phyloP scores from a whole-genome alignment of 2,888 invertebrate genomes.

The Drosophila buzzatii region DNA sequence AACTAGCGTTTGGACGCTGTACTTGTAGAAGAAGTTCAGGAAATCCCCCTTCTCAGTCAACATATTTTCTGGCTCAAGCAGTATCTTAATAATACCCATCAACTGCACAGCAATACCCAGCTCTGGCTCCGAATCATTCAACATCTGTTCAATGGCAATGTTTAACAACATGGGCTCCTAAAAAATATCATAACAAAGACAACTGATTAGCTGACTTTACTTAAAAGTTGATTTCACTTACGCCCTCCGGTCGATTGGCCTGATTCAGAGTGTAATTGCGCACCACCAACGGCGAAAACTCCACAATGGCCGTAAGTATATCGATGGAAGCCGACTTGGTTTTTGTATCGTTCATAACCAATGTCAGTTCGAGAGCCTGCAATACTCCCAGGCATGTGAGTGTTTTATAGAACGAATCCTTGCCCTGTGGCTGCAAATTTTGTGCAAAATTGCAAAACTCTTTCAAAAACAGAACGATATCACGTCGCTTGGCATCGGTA shows the following conservation, averaged over 20 bases:
- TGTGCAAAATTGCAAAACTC: conserved; percentile 99
- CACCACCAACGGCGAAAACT: conserved; percentile 98
- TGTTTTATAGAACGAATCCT: conserved; percentile 98
- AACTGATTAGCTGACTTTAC: background rate
- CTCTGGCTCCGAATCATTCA: conserved; percentile 98
- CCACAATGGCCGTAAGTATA: conserved; percentile 98
- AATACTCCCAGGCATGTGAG: conserved; percentile 94
- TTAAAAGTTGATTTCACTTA: conserved; percentile 84
- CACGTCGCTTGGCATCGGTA: conserved; percentile 93
- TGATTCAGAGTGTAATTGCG: conserved; percentile 98
- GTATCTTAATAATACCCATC: conserved; percentile 95
- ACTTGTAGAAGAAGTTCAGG: conserved; percentile 98
- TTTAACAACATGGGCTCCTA: conserved; percentile 97
- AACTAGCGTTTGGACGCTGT: conserved; percentile 98
- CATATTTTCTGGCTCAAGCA: conserved; percentile 99
- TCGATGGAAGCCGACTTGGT: conserved; percentile 99
- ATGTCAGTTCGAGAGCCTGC: conserved; percentile 95
- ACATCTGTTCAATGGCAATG: conserved; percentile 99
- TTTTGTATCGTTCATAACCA: conserved; percentile 95
- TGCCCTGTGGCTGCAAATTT: conserved; percentile 98
- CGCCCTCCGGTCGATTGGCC: conserved; percentile 93
- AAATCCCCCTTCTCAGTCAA: conserved; percentile 99
- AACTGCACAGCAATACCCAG: conserved; percentile 98
- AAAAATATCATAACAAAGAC: background rate
- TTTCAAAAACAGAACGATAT: conserved; percentile 98